A percentile compares a stretch with the other conserved stretches of the same genome.
phyloP scores from a whole-genome alignment of 53 echinoderm and acorn worm species.

The Antedon mediterranea region DNA sequence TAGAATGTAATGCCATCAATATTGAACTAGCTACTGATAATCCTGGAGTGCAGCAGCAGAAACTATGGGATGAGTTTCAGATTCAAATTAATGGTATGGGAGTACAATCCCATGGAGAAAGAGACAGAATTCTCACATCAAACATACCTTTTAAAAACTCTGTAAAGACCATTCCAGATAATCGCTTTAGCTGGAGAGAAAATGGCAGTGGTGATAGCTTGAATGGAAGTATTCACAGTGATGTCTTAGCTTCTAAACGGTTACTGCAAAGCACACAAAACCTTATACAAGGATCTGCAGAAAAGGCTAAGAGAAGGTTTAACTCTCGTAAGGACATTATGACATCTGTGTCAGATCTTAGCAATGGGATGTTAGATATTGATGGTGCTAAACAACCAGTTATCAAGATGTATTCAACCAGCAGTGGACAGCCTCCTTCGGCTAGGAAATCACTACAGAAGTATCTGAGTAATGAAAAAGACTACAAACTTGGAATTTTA shows the following conservation, averaged over 20 bases:
- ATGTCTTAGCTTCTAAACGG: not conserved
- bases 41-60: constrained; percentile 31
- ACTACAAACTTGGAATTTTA: not conserved
- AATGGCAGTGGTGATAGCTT: not conserved
- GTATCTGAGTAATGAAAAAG: not conserved
- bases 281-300: not conserved
- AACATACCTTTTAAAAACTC: not conserved
- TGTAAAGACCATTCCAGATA: not conserved
- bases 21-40: constrained; percentile 43
- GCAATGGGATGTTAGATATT: not conserved
- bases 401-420: not conserved
- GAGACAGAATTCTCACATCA: not conserved
- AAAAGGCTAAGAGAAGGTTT: not conserved
- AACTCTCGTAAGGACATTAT: not conserved
- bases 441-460: not conserved
- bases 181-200: not conserved
- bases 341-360: not conserved
- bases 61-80: constrained; percentile 39
- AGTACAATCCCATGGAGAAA: not conserved
- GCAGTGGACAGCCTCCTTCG: not conserved
- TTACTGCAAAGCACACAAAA: not conserved
- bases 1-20: constrained; percentile 22
- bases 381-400: not conserved
- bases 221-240: not conserved
- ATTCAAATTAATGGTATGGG: constrained; percentile 14